Evolutionary conservation across 2,888 invertebrate species (phyloP), one percentile per base, ranked within the genome.

Genomic region (Uloborus plumipes): DNA sequence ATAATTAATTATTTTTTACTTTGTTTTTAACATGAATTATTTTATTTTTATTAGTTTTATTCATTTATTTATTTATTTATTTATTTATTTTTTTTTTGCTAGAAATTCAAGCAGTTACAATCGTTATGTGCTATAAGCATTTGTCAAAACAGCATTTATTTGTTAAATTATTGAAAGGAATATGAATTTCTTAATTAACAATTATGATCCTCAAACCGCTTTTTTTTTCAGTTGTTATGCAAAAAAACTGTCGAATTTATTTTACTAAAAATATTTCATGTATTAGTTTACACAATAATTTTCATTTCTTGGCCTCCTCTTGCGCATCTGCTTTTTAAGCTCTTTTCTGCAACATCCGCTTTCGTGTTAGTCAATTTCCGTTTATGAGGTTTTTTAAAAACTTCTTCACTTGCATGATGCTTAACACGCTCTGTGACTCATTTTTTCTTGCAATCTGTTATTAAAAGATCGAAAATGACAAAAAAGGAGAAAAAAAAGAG

Each of bases 321-420:
- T 9, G 39, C 20, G 18, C 49, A 49, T 50, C 61, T 26, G 16
- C 55, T 7, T 18, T 72, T 51, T 55, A 64, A 69, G 69, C 51
- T 31, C 58, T 59, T 58, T 16, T 22, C 58, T 31, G 53, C 59
- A 64, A 74, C 80, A 64, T 81, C 80, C 80, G 77, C 22, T 70
- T 69, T 67, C 70, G 61, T 58, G 62, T 75, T 65, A 81, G 74
- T 75, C 69, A 81, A 81, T 81, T 81, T 81, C 80, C 80, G 79
- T 47, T 73, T 73, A 73, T 80, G 73, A 73, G 39, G 74, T 70
- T 81, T 69, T 31, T 78, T 71, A 26, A 51, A 26, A 22, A 58
- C 69, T 22, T 69, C 39, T 55, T 58, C 39, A 55, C 53, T 55
- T 31, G n/a, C 15, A 20, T 18, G 16, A 15, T 61, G 18, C 59